Base-by-base conservation (phyloP, 1,140 invertebrate genomes). In the Spodoptera frugiperda region DNA sequence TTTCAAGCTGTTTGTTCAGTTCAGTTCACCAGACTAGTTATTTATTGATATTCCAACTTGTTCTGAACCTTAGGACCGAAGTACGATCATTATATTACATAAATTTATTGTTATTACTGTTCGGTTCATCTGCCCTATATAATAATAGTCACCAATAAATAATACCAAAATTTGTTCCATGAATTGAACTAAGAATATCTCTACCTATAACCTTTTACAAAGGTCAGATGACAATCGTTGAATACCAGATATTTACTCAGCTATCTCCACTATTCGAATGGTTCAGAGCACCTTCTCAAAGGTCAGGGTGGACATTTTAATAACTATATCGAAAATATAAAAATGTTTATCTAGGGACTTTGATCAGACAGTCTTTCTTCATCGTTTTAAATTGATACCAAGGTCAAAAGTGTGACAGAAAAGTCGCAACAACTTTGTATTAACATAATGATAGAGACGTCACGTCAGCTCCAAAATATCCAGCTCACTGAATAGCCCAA, bases 161-260 rank as follows among this genome's bases (percentile, higher is more conserved):
- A 39, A 39, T 39, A 8, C 33, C 33, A 39, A 39, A 39, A 8
- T 9, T 1, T 9, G 5, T 4, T 39, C 33, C 6, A 39, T 39
- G 33, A 39, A 39, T 39, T 39, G 8, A 39, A 39, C 33, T 39
- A 39, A 9, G 6, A 39, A 39, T 39, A 39, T 39, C 33, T 30
- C 2, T 5, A 2, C 25, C 2, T 39, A 39, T 39, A 39, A 39
- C 33, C 33, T 6, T 39, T 39, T 39, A 4, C 5, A 9, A 39
- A 39, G 33, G 33, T 39, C 33, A 39, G 33, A 39, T 51, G 14
- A 51, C 48, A 51, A 39, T 39, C 33, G 33, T 39, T 57, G 12
- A 57, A 57, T 14, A 12, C 25, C 3, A 33, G 21, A 33, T 57
- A 57, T 57, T 63, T 61, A 61, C 5, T 30, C 54, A 33, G 25